Evolutionary conservation across 2,888 invertebrate genomes (phyloP), one percentile per base, ranked within the genome.

Genomic region (Lasioglossum morio): DNA sequence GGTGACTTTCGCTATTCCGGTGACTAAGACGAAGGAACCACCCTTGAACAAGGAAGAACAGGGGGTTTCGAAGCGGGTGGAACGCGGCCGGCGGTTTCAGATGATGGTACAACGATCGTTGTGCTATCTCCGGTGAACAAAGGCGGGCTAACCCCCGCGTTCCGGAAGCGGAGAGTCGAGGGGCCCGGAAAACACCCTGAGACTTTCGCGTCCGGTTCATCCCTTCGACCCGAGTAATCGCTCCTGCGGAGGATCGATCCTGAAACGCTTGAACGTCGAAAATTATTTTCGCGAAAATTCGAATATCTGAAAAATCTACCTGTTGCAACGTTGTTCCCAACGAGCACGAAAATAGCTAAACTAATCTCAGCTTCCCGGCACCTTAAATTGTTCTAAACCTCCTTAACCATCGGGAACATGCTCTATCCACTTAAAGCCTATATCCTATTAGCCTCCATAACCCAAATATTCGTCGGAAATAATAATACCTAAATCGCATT

Each of bases 111-210:
- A 85, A 81, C 90, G 92, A 92, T 91, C 91, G 87, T 85, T 87
- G 84, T 85, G 80, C 91, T 88, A 90, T 92, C 92, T 87, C 90
- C 87, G 63, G 63, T 63, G 63, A 63, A 92, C 92, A 92, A 92
- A 86, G 89, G 85, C 84, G 53, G 74, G 82, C 77, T 82, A 82
- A 88, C 85, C 79, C 86, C 69, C 14, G 46, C 80, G 77, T 76
- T 66, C 90, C 92, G 92, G 91, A 92, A 90, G 88, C 87, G 30
- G n/a, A 23, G 75, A 37, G 77, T 75, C 72, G 83, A 70, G 83
- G 86, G 87, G 88, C 75, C 73, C 82, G 89, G 92, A 85, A 87
- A 79, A 75, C 87, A 82, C 82, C 85, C 88, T 75, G 86, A 88
- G 90, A 89, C 90, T 81, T 70, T 80, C 83, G 85, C 91, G 91